A percentile compares a stretch with the other conserved stretches of the same genome.
phyloP scores from a whole-genome alignment of 2,888 invertebrate species.

The Hoplodrina ambigua region DNA sequence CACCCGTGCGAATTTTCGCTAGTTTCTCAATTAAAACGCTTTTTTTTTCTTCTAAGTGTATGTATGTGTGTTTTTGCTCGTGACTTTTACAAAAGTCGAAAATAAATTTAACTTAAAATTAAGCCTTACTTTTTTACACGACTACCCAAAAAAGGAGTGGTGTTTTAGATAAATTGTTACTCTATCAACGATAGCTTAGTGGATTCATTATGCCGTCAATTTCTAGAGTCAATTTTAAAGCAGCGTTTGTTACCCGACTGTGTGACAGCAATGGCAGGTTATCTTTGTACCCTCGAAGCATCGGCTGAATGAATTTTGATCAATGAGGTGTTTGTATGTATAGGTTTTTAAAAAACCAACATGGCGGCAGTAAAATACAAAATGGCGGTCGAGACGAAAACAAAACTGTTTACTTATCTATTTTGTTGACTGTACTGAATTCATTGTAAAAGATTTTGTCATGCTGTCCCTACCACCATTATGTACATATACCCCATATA shows the following conservation, averaged over 20 bases:
- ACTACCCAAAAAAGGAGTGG: not conserved
- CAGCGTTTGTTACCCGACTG: constrained; percentile 2
- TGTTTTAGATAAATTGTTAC: not conserved
- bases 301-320: not conserved
- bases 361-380: too few relatives aligned
- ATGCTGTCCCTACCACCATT: too few relatives aligned
- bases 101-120: constrained; percentile 28
- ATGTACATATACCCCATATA: too few relatives aligned
- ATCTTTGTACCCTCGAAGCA: constrained; percentile 7
- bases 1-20: too few relatives aligned
- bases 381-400: too few relatives aligned
- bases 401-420: too few relatives aligned
- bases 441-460: too few relatives aligned
- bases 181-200: not conserved
- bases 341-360: not conserved
- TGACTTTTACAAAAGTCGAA: not conserved
- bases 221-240: constrained; percentile 8
- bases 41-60: not conserved
- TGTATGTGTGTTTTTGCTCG: not conserved
- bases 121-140: constrained; percentile 13
- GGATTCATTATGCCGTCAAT: constrained; percentile 12
- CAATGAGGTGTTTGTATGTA: not conserved
- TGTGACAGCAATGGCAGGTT: not conserved
- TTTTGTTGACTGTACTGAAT: too few relatives aligned
- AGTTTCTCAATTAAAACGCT: too few relatives aligned